These are phyloP conservation scores for Gymnarchus niloticus DNA, from an alignment of 2,113 vertebrate genomes.

Conservation along the genomic window DNA sequence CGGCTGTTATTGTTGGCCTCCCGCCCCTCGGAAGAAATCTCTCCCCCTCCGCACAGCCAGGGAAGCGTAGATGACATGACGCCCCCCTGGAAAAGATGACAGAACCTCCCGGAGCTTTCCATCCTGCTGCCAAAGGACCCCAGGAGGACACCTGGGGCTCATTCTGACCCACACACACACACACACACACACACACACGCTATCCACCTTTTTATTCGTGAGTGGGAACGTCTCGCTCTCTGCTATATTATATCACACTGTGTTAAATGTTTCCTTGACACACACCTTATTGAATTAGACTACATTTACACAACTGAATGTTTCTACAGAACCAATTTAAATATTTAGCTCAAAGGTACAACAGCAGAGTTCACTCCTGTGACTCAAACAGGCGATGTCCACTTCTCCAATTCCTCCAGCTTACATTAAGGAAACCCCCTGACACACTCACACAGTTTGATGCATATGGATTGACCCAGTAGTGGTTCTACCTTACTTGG, in stretches of 20 bases:
- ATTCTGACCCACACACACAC: slow-evolving; percentile 2
- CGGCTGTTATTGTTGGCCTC: slow-evolving; percentile 85
- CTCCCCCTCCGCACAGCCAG: slow-evolving; percentile 49
- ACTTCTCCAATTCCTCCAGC: neutral
- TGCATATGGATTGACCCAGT: neutral
- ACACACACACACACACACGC: neutral
- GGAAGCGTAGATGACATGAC: slow-evolving; percentile 77
- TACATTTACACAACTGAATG: no score
- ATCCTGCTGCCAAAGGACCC: slow-evolving; percentile 17
- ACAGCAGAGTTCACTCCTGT: neutral
- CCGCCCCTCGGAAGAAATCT: slow-evolving; percentile 69
- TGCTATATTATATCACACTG: neutral
- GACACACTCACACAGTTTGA: neutral
- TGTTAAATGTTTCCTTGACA: neutral
- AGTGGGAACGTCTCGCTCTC: neutral
- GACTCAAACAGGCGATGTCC: neutral
- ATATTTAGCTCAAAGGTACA: neutral
- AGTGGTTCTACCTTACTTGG: no score
- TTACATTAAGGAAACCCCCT: neutral
- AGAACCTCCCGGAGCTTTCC: neutral
- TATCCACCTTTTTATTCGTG: neutral
- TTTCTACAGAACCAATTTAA: neutral
- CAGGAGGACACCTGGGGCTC: slow-evolving; percentile 18
- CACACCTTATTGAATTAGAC: no score
- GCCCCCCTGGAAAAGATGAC: slow-evolving; percentile 67